phyloP scores from a whole-genome alignment of 2,888 invertebrate genomes.

The Palloptera scutellata region DNA sequence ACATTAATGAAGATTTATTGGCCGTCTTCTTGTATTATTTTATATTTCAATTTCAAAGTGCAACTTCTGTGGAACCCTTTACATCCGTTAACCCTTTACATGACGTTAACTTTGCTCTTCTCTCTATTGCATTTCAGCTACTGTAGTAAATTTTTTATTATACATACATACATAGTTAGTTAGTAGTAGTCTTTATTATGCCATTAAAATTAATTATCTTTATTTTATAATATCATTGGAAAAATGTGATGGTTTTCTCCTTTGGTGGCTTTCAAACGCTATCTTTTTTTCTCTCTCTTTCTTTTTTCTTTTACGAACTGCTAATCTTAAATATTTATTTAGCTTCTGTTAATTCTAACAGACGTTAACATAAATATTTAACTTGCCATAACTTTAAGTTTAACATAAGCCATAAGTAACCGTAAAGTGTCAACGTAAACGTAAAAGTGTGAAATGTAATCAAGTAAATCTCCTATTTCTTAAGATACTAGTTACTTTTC shows the following conservation, averaged over 20 bases:
- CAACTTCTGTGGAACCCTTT: not conserved
- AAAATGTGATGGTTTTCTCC: not conserved
- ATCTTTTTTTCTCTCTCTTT: not conserved
- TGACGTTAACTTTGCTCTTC: slow-evolving; percentile 11
- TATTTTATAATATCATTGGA: slow-evolving; percentile 14
- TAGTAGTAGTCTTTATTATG: slow-evolving; percentile 26
- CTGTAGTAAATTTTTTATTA: not conserved
- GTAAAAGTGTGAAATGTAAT: slow-evolving; percentile 2
- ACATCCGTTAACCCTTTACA: slow-evolving; percentile 5
- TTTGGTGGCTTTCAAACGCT: not conserved
- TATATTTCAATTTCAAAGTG: not conserved
- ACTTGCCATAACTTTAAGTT: slow-evolving; percentile 49
- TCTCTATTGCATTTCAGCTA: not conserved
- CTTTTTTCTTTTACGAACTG: not conserved
- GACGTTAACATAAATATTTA: slow-evolving; percentile 48
- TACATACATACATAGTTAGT: not conserved
- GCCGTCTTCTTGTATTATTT: slow-evolving; percentile 13
- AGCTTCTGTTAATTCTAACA: slow-evolving; percentile 24
- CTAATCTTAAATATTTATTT: slow-evolving; percentile 20
- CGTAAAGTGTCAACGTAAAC: not conserved
- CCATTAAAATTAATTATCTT: slow-evolving; percentile 31
- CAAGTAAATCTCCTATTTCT: not conserved
- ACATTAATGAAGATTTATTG: slow-evolving; percentile 39
- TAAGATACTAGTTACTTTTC: not conserved
- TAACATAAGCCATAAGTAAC: not conserved